These are phyloP conservation scores for Nasonia oneida DNA, from an alignment of 2,888 invertebrate genomes.

Conservation along the genomic window DNA sequence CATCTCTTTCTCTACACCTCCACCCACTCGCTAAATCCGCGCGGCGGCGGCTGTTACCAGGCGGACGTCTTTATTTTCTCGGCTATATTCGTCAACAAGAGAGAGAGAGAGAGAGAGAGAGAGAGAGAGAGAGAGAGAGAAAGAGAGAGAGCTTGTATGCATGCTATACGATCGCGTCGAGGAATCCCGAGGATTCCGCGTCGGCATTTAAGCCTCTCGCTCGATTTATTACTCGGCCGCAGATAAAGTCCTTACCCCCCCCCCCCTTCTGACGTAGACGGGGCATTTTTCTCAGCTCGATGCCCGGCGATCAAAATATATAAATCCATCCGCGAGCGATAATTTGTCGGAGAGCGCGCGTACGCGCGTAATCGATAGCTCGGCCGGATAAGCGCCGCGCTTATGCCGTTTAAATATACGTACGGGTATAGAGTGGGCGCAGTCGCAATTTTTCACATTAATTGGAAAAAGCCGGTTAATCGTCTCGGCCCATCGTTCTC, in stretches of 20 bases:
- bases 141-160: neutral
- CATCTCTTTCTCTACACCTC: slow-evolving; percentile 32
- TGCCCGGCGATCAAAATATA: slow-evolving; percentile 51
- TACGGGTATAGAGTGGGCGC: slow-evolving; percentile 21
- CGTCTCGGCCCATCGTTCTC: slow-evolving; percentile 32
- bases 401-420: slow-evolving; percentile 4
- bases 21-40: slow-evolving; percentile 50
- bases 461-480: slow-evolving; percentile 55
- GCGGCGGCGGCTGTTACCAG: slow-evolving; percentile 30
- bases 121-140: too few relatives aligned
- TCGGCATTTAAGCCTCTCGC: slow-evolving; percentile 55
- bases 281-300: slow-evolving; percentile 11
- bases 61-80: slow-evolving; percentile 57
- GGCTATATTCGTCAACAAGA: slow-evolving; percentile 56
- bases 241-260: slow-evolving; percentile 55
- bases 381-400: slow-evolving; percentile 3
- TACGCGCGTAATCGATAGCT: slow-evolving; percentile 36
- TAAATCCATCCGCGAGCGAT: slow-evolving; percentile 49
- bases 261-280: neutral
- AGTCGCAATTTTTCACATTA: slow-evolving; percentile 58
- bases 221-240: slow-evolving; percentile 51
- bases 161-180: slow-evolving; percentile 1
- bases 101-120: too few relatives aligned
- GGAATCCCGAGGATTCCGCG: slow-evolving; percentile 54
- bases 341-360: slow-evolving; percentile 43